Conservation (phyloP, 2,888 invertebrate species). For the Ophion costatus region DNA sequence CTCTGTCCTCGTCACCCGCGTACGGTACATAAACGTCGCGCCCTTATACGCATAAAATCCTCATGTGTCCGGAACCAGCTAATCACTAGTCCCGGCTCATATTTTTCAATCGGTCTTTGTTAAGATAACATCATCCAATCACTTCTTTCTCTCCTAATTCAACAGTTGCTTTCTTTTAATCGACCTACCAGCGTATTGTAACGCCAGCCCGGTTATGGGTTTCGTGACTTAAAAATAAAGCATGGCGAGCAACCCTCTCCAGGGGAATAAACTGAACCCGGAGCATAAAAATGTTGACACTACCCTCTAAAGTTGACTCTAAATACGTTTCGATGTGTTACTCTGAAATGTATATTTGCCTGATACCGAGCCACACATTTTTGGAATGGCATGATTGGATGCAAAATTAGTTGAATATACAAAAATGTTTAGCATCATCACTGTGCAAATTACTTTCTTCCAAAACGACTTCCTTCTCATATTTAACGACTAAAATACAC, state of each 20-base stretch:
- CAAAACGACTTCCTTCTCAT: no score
- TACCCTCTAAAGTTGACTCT: not conserved
- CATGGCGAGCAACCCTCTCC: conserved; percentile 10
- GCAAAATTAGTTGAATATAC: no score
- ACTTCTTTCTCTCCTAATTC: not conserved
- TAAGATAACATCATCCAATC: not conserved
- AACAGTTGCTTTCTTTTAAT: not conserved
- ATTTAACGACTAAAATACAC: no score
- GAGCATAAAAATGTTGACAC: not conserved
- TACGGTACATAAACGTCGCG: conserved; percentile 14
- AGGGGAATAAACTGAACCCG: not conserved
- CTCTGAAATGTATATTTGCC: not conserved
- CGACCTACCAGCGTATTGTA: conserved; percentile 13
- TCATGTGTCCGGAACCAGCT: conserved; percentile 1
- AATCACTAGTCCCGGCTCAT: not conserved
- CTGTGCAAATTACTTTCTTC: no score
- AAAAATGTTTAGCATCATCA: no score
- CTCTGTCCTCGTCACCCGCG: conserved; percentile 50
- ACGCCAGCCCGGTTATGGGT: conserved; percentile 32
- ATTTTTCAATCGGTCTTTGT: no score
- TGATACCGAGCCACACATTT: no score
- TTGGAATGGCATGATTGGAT: no score
- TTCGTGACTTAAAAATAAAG: conserved; percentile 29
- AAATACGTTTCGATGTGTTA: not conserved
- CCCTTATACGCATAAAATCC: conserved; percentile 26